Base-by-base conservation (phyloP, 2,888 invertebrate genomes). In the Apodemia zela region DNA sequence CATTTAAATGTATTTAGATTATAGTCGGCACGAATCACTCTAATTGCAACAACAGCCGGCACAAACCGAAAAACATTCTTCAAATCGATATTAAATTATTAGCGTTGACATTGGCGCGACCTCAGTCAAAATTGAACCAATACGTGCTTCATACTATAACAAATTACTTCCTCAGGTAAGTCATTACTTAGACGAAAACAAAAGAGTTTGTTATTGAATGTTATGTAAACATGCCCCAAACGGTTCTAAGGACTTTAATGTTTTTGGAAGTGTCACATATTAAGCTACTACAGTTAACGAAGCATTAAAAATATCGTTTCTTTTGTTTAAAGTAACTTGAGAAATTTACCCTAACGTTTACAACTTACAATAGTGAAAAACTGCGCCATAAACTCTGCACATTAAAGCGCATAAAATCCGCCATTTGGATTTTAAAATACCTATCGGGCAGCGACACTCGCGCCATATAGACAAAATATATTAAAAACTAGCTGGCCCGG, bases 141-240 rank as follows among this genome's bases (percentile, higher is more conserved):
- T 87, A 89, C 89, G 89, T 89, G 89, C 73, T 77, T 81, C 84
- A 87, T 87, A 84, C 81, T 73, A 57, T 75, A 72, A 70, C 73
- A 86, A 89, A 89, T 89, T 84, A 87, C 88, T 89, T 89, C 89
- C 89, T 87, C 77, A 71, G 79, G 76, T 67, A 68, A 21, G 69
- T 71, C 75, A 75, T 76, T 75, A 75, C 72, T 68, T 63, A 75
- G 70, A 66, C 68, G 79, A 77, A 81, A 79, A 80, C 78, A 79
- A 80, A 80, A 72, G 75, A 74, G 71, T 68, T 73, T 74, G 69
- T 72, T 68, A 60, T 61, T 66, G 63, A 67, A 54, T 13, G 25
- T 25, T 54, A 54, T 54, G 54, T 25, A 54, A 54, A 54, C n/a
- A 45, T 29, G 18, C 10, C 61, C 60, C 35, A 61, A 66, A 63